Percentiles rank a stretch among this genome's conserved stretches.
phyloP scores from a whole-genome alignment of 2,113 vertebrate species.

The Felis catus region DNA sequence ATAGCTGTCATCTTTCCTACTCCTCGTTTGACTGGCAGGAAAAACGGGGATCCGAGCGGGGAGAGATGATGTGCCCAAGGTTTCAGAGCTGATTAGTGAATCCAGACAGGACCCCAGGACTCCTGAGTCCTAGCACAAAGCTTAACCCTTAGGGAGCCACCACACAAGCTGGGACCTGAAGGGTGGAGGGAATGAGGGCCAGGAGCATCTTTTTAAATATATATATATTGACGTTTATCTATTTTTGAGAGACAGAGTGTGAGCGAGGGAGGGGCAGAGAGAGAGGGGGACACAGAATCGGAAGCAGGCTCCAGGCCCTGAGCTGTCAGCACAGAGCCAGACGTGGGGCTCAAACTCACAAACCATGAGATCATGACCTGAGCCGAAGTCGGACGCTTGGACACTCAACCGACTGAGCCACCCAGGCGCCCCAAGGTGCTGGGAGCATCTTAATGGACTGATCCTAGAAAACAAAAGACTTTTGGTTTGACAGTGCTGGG shows the following conservation, averaged over 20 bases:
- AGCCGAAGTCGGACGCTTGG: no score
- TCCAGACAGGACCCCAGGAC: background rate
- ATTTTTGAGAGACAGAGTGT: no score
- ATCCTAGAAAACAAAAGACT: background rate
- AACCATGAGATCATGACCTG: no score
- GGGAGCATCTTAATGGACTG: fast-evolving
- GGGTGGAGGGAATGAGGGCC: fast-evolving
- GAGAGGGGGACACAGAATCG: no score
- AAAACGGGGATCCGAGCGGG: background rate
- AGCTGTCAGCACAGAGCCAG: no score
- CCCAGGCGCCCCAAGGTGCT: no score
- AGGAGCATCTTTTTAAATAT: background rate
- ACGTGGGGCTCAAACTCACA: no score
- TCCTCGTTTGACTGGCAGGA: background rate
- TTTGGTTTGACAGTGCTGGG: background rate
- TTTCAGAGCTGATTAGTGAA: background rate
- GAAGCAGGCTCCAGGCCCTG: no score
- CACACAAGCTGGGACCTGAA: background rate
- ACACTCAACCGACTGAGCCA: no score
- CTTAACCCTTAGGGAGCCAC: background rate
- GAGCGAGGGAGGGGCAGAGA: no score
- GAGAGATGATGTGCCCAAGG: no score
- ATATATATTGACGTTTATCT: no score
- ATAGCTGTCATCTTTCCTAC: background rate
- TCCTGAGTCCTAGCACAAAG: background rate